A percentile compares a stretch with the other conserved stretches of the same genome.
Conservation (phyloP, 2,797 vertebrate species). For the Pampus argenteus region DNA sequence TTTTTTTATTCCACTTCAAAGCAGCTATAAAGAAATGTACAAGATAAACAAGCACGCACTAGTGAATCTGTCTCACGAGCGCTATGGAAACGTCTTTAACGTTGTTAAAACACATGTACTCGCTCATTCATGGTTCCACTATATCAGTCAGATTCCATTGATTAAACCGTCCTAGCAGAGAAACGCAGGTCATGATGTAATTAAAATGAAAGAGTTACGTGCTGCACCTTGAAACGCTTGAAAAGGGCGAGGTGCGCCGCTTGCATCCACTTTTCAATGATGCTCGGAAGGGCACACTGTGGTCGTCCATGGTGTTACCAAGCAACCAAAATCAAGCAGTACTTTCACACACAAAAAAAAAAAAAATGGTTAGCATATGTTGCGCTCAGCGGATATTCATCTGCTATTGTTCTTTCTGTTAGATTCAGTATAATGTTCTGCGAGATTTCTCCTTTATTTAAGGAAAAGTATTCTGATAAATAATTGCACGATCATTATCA, state of each 20-base stretch:
- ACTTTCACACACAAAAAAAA: slow-evolving; percentile 45
- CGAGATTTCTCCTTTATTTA: neutral
- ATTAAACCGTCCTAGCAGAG: neutral
- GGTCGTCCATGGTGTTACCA: slow-evolving; percentile 55
- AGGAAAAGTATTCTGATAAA: neutral
- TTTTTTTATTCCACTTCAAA: slow-evolving; percentile 3
- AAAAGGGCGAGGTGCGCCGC: slow-evolving; percentile 1
- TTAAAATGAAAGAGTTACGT: slow-evolving; percentile 6
- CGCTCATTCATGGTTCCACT: neutral
- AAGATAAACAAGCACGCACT: neutral
- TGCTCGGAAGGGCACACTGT: slow-evolving; percentile 30
- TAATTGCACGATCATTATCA: neutral
- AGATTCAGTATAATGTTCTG: neutral
- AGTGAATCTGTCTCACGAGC: slow-evolving; percentile 1
- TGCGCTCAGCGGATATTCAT: slow-evolving; percentile 40
- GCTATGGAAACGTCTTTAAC: slow-evolving; percentile 19
- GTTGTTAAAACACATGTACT: neutral
- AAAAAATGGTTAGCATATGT: slow-evolving; percentile 36
- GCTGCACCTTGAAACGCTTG: neutral
- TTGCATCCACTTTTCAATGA: slow-evolving; percentile 2
- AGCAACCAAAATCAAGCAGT: slow-evolving; percentile 61
- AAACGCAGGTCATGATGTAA: slow-evolving; percentile 7
- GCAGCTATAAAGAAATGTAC: slow-evolving; percentile 1
- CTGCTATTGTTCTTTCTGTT: slow-evolving; percentile 25
- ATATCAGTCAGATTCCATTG: neutral